A percentile compares a stretch with the other conserved stretches of the same genome.
These are phyloP conservation scores for Galbula dea DNA, from an alignment of 2,113 vertebrate species.

Conservation along the genomic window DNA sequence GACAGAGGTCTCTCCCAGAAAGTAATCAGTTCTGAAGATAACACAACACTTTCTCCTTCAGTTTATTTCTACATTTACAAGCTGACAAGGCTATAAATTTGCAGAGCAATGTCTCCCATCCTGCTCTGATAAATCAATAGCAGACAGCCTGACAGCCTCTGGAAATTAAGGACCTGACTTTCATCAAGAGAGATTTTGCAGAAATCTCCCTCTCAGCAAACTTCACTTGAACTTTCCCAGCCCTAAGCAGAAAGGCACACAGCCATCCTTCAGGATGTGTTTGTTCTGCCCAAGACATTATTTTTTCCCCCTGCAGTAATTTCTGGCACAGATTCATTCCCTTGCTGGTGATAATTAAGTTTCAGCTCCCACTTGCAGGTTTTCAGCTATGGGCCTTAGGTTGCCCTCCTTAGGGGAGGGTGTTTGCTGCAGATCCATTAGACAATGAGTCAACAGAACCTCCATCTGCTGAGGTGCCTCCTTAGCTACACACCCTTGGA, in stretches of 20 bases:
- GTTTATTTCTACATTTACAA: constrained; percentile 40
- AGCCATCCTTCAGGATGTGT: not conserved
- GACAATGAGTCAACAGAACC: not conserved
- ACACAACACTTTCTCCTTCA: not conserved
- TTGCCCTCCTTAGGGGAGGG: not conserved
- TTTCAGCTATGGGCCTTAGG: not conserved
- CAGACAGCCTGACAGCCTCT: constrained; percentile 6
- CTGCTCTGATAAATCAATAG: constrained; percentile 2
- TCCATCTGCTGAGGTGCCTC: not conserved
- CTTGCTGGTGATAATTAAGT: not conserved
- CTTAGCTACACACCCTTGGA: not conserved
- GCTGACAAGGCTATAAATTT: constrained; percentile 28
- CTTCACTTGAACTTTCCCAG: constrained; percentile 13
- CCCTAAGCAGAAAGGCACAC: not conserved
- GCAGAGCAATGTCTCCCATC: not conserved
- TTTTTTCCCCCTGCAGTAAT: not conserved
- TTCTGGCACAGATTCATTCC: not conserved
- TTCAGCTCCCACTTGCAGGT: not conserved
- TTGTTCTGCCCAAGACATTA: not conserved
- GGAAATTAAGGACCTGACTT: constrained; percentile 40
- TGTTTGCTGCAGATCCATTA: not conserved
- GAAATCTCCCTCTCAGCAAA: constrained; percentile 15
- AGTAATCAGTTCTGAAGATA: constrained; percentile 44
- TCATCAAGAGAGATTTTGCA: not conserved
- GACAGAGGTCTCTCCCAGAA: not conserved